Conservation (phyloP, 1,140 invertebrate genomes). For the Drosophila tani region DNA sequence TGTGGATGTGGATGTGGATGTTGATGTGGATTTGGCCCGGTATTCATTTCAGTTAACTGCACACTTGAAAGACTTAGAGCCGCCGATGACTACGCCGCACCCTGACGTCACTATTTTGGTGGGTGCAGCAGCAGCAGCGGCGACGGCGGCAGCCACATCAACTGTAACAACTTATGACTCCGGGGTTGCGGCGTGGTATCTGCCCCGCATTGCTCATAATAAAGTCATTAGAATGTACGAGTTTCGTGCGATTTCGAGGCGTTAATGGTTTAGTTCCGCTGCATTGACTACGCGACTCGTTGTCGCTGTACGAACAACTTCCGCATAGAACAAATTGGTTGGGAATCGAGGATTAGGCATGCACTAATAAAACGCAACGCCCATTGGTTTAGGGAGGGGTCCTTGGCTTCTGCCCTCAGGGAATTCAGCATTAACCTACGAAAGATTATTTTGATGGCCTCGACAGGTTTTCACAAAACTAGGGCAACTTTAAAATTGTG, state of each 20-base stretch:
- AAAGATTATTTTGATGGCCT: neutral
- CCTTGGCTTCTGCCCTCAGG: neutral
- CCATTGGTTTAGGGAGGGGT: conserved; percentile 5
- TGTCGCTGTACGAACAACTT: conserved; percentile 46
- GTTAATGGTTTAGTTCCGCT: conserved; percentile 81
- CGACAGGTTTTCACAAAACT: neutral
- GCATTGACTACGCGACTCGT: conserved; percentile 59
- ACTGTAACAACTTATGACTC: conserved; percentile 45
- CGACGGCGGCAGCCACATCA: conserved; percentile 33
- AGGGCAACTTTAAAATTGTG: neutral
- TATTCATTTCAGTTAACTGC: conserved; percentile 78
- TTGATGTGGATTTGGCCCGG: conserved; percentile 35
- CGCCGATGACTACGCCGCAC: conserved; percentile 69
- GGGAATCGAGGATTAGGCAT: conserved; percentile 41
- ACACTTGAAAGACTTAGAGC: conserved; percentile 75
- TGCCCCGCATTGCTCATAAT: conserved; percentile 79
- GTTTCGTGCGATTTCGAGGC: conserved; percentile 54
- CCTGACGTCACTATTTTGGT: conserved; percentile 75
- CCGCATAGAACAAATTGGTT: conserved; percentile 60
- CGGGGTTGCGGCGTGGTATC: conserved; percentile 22
- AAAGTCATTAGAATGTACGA: conserved; percentile 81
- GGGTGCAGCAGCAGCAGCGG: conserved; percentile 52
- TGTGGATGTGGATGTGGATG: conserved; percentile 19
- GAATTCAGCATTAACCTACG: neutral
- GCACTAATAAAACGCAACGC: conserved; percentile 32